Evolutionary conservation across 2,888 invertebrate species (phyloP).

Genomic region (Netelia inedita): DNA sequence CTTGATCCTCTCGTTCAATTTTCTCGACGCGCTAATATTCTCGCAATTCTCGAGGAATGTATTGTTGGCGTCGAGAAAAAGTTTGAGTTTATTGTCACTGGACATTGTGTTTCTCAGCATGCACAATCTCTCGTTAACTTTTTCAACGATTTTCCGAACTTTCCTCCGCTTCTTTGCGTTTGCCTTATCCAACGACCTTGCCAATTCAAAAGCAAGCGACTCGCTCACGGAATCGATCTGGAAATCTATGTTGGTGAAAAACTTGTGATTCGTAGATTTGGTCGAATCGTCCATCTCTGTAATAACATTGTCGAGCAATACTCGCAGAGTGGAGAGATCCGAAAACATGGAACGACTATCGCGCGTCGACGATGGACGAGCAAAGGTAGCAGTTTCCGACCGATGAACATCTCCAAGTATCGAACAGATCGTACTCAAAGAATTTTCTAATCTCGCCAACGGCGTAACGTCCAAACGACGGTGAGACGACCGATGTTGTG

Average conservation of each 20-base stretch:
- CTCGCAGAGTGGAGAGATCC: constrained; percentile 35
- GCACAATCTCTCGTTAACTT: constrained; percentile 51
- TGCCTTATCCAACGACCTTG: constrained; percentile 42
- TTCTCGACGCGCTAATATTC: constrained; percentile 11
- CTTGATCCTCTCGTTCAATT: neutral
- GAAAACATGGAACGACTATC: constrained; percentile 27
- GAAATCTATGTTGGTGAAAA: constrained; percentile 42
- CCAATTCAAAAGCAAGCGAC: constrained; percentile 42
- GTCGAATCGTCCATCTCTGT: constrained; percentile 39
- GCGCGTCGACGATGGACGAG: constrained; percentile 12
- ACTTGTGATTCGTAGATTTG: constrained; percentile 28
- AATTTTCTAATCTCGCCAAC: constrained; percentile 42
- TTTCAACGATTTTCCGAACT: constrained; percentile 46
- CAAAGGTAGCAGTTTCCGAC: neutral
- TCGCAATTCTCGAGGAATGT: constrained; percentile 42
- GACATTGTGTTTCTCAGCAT: constrained; percentile 57
- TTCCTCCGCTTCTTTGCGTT: constrained; percentile 39
- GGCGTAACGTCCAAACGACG: neutral
- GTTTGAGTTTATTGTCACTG: constrained; percentile 41
- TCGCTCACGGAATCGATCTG: constrained; percentile 51
- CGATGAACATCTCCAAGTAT: constrained; percentile 46
- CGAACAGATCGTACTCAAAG: constrained; percentile 48
- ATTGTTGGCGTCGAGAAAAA: constrained; percentile 29
- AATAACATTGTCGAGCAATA: constrained; percentile 31
- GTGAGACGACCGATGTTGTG: neutral